Evolutionary conservation across 2,113 vertebrate genomes (phyloP).

Genomic region (Grantiella picta): DNA sequence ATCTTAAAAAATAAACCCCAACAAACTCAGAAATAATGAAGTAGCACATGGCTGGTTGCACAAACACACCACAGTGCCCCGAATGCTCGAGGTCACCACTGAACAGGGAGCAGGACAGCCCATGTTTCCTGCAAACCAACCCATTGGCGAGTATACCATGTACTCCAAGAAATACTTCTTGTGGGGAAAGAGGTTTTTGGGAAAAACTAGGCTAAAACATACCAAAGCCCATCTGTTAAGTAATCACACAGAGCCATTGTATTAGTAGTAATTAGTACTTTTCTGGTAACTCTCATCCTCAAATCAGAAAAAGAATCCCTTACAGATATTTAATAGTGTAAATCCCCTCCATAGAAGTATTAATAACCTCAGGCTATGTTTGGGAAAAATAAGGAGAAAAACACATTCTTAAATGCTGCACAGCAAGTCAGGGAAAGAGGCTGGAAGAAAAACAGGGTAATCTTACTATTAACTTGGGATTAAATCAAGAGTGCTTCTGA

Average conservation of each 20-base stretch:
- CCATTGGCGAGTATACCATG: rapidly evolving
- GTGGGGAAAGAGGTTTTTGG: not conserved
- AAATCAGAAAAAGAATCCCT: not conserved
- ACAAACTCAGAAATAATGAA: not conserved
- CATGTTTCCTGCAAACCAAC: not conserved
- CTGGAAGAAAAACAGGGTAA: not conserved
- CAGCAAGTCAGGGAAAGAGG: not conserved
- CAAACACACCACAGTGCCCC: not conserved
- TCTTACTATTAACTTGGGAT: not conserved
- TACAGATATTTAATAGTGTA: not conserved
- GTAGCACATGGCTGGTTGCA: not conserved
- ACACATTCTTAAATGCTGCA: not conserved
- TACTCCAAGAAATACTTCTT: not conserved
- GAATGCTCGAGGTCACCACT: not conserved
- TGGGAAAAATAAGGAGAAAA: not conserved
- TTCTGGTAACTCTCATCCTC: not conserved
- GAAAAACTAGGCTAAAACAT: not conserved
- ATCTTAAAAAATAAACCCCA: not conserved
- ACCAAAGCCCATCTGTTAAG: not conserved
- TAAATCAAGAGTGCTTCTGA: not conserved
- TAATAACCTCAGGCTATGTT: not conserved
- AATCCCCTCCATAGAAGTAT: not conserved
- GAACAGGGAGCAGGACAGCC: not conserved
- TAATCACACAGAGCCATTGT: not conserved
- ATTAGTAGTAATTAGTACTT: constrained; percentile 25